phyloP scores from a whole-genome alignment of 2,888 invertebrate species.

The Urechis unicinctus region DNA sequence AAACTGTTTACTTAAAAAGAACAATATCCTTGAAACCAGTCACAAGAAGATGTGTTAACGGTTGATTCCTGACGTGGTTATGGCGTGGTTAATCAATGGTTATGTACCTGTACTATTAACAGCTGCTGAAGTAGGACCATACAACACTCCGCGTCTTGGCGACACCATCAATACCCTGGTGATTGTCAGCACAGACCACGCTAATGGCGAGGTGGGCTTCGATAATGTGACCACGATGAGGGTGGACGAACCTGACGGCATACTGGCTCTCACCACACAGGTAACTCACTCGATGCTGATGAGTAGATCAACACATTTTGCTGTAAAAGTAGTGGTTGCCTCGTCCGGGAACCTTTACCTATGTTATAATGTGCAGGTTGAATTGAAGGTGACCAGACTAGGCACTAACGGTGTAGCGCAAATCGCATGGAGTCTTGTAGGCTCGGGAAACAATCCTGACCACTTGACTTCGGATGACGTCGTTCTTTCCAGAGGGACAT shows the following conservation, averaged over 20 bases:
- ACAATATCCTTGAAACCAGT: too few species aligned
- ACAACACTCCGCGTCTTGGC: slow-evolving; percentile 40
- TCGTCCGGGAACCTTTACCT: too few species aligned
- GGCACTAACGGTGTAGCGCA: slow-evolving; percentile 40
- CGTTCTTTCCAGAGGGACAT: slow-evolving; percentile 25
- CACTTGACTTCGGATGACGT: slow-evolving; percentile 33
- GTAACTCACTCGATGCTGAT: background rate
- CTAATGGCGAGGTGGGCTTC: slow-evolving; percentile 47
- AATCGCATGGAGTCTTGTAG: slow-evolving; percentile 34
- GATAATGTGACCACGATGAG: slow-evolving; percentile 15
- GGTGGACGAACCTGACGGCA: slow-evolving; percentile 29
- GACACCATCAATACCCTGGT: slow-evolving; percentile 18
- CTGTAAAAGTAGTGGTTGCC: too few species aligned
- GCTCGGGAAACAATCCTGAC: slow-evolving; percentile 23
- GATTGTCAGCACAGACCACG: slow-evolving; percentile 30
- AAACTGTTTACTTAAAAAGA: too few species aligned
- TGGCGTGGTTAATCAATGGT: too few species aligned
- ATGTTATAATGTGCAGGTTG: slow-evolving; percentile 20
- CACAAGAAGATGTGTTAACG: too few species aligned
- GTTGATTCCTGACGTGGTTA: too few species aligned
- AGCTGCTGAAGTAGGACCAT: slow-evolving; percentile 24
- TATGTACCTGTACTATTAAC: too few species aligned
- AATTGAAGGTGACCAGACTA: slow-evolving; percentile 31
- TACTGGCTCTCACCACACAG: background rate
- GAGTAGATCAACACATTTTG: too few species aligned